A percentile compares a stretch with the other conserved stretches of the same genome.
Conservation (phyloP, 2,113 vertebrate species). For the Cyphomyrus plagiostoma region DNA sequence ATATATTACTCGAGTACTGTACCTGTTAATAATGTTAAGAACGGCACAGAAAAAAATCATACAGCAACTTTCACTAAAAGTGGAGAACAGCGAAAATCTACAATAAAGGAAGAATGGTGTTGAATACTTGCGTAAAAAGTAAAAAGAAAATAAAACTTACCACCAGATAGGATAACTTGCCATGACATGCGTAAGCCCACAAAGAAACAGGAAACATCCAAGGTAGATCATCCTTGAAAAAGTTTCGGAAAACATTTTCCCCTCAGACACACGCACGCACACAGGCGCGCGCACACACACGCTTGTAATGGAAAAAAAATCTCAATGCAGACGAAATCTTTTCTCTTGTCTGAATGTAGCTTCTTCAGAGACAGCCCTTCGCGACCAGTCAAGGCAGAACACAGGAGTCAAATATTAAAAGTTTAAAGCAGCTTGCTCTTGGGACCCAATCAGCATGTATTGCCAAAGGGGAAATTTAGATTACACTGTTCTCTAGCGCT, state of each 20-base stretch:
- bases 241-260: constrained; percentile 56
- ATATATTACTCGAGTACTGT: background rate
- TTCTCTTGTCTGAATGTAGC: constrained; percentile 30
- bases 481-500: constrained; percentile 54
- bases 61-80: constrained; percentile 11
- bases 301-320: constrained; percentile 40
- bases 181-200: constrained; percentile 71
- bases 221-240: constrained; percentile 72
- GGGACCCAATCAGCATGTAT: constrained; percentile 77
- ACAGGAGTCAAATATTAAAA: constrained; percentile 67
- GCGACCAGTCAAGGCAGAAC: constrained; percentile 58
- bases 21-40: background rate
- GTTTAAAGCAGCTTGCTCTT: constrained; percentile 58
- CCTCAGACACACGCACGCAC: constrained; percentile 42
- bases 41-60: background rate
- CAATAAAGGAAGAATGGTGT: constrained; percentile 22
- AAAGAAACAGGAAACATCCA: constrained; percentile 79
- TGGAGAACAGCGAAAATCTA: constrained; percentile 35
- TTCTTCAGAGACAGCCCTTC: constrained; percentile 40
- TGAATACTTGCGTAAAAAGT: background rate
- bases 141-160: constrained; percentile 64
- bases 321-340: constrained; percentile 25
- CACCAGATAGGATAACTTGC: constrained; percentile 89
- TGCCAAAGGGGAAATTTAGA: constrained; percentile 76
- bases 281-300: constrained; percentile 53